phyloP scores from a whole-genome alignment of 2,797 vertebrate species.

The Scomberomorus guttatus region DNA sequence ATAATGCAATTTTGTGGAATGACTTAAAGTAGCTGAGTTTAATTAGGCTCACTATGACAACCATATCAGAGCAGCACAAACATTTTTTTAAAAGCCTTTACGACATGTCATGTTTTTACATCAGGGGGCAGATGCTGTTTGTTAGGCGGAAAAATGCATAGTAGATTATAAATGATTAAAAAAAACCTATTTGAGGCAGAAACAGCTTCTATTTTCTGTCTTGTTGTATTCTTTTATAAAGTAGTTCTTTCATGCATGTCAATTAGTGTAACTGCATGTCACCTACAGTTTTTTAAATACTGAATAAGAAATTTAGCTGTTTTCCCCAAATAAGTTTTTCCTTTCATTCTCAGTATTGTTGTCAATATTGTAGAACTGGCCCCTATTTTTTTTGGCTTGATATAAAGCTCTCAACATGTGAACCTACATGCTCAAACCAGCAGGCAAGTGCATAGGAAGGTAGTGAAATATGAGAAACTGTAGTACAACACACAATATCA shows the following conservation, averaged over 20 bases:
- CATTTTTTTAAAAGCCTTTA: slow-evolving; percentile 33
- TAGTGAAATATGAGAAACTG: slow-evolving; percentile 38
- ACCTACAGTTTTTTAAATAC: too few species aligned
- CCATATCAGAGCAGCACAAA: slow-evolving; percentile 27
- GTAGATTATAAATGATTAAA: slow-evolving; percentile 28
- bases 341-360: neutral
- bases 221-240: neutral
- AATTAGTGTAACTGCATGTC: neutral
- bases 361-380: neutral
- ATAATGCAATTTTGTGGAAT: slow-evolving; percentile 43
- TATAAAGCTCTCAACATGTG: neutral
- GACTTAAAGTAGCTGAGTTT: slow-evolving; percentile 39
- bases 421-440: slow-evolving; percentile 13
- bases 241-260: neutral
- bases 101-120: neutral
- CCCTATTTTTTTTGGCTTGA: neutral
- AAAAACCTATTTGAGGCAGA: neutral
- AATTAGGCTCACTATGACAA: slow-evolving; percentile 48
- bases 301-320: too few species aligned
- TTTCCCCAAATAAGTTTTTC: neutral
- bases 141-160: slow-evolving; percentile 7
- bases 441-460: slow-evolving; percentile 19
- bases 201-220: neutral
- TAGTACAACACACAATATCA: slow-evolving; percentile 38
- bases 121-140: slow-evolving; percentile 16